Evolutionary conservation across 1,140 invertebrate species (phyloP), one percentile per base, ranked within the genome.

Genomic region (Drosophila nebulosa): DNA sequence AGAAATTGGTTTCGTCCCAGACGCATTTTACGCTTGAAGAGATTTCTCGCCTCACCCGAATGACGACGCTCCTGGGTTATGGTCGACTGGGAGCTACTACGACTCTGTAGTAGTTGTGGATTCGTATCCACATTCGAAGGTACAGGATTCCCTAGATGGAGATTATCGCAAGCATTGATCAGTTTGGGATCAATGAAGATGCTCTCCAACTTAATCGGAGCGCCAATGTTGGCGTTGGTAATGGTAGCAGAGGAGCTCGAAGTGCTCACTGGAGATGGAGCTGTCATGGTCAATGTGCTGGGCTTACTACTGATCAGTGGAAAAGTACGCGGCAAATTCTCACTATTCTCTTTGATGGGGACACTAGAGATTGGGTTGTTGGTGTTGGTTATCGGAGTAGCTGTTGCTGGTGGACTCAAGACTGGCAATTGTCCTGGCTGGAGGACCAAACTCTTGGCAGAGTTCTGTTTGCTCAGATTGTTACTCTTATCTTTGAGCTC

Each of bases 401-500:
- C 1, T 21, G 22, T 9, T n/a, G 62, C 52, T 18, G 46, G 36
- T 21, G 70, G 57, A 51, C 53, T 30, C 2, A 27, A n/a, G 12
- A 39, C 24, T 18, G 61, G 67, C 22, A 14, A 52, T 65, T 4
- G 76, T 77, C 14, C 90, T 5, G 78, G 81, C 0, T 78, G 81
- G 0, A 73, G 78, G 42, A 85, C n/a, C 27, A 90, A 58, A 63
- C 69, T 90, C 71, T 91, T 91, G n/a, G 81, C 85, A 9, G 86
- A 86, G 57, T 91, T 90, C 57, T 90, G 90, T 51, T 92, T 92
- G 53, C 85, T 92, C 3, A 91, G 53, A 16, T 64, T 91, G 56
- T 92, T 92, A 61, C 84, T 92, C 56, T 91, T 91, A 5, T 91
- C 91, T 63, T 92, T 92, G 0, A 89, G 68, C 22, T 91, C 91